Conservation (phyloP, 2,113 vertebrate genomes). For the Hyla sarda region DNA sequence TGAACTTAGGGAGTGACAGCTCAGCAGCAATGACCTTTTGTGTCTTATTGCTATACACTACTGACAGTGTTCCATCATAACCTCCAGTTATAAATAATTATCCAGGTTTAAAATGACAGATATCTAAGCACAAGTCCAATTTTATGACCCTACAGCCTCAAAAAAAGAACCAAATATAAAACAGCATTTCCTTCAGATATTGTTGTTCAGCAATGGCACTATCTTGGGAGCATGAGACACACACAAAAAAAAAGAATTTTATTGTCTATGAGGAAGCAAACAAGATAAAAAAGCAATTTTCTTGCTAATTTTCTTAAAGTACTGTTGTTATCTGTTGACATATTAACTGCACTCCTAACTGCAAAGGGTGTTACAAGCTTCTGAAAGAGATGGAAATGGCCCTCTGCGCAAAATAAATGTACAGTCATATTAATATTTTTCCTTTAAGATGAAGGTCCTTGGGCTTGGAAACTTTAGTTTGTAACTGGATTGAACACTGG, state of each 20-base stretch:
- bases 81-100: constrained; percentile 42
- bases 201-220: constrained; percentile 17
- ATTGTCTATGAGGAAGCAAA: constrained; percentile 52
- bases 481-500: no score
- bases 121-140: background rate
- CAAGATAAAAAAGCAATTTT: constrained; percentile 58
- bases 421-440: constrained; percentile 1
- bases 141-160: constrained; percentile 31
- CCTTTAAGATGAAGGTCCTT: background rate
- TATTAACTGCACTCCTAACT: constrained; percentile 45
- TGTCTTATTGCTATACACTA: constrained; percentile 31
- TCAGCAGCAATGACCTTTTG: constrained; percentile 34
- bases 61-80: constrained; percentile 23
- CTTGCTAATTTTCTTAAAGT: constrained; percentile 57
- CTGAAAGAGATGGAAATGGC: background rate
- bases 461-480: no score
- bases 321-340: constrained; percentile 48
- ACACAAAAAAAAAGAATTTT: constrained; percentile 4
- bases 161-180: constrained; percentile 34
- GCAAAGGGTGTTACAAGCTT: constrained; percentile 18
- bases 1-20: constrained; percentile 29
- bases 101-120: constrained; percentile 36
- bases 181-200: constrained; percentile 2
- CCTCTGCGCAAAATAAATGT: background rate
- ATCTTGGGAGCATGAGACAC: constrained; percentile 12